Evolutionary conservation across 2,113 vertebrate genomes (phyloP).

Genomic region (Anolis sagrei): DNA sequence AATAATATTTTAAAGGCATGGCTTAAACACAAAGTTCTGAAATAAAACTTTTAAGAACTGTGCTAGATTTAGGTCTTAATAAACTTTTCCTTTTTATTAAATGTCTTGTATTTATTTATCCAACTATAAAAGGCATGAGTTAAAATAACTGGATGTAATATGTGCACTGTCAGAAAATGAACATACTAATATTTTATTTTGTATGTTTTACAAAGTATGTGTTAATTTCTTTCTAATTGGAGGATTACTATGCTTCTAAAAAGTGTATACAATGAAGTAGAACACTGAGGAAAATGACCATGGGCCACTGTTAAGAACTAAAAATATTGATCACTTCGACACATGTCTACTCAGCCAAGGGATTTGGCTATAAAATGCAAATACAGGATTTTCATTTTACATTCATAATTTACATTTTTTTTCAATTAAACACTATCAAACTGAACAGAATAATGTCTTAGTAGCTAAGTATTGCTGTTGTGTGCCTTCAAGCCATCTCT

Average conservation of each 20-base stretch:
- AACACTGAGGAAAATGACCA: not conserved
- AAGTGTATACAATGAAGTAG: not conserved
- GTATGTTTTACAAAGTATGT: not conserved
- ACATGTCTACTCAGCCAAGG: not conserved
- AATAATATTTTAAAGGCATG: conserved; percentile 21
- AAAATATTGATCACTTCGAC: not conserved
- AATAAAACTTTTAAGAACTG: conserved; percentile 18
- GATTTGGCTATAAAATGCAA: not conserved
- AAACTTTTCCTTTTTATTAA: not conserved
- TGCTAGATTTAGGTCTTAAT: conserved; percentile 33
- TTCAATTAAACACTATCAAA: not conserved
- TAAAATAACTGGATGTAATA: not conserved
- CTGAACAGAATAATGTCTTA: too few species aligned
- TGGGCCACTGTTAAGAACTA: not conserved
- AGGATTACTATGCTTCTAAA: not conserved
- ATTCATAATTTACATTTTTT: not conserved
- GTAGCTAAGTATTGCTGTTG: too few species aligned
- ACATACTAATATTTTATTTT: not conserved
- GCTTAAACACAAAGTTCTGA: conserved; percentile 36
- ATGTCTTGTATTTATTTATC: conserved; percentile 19
- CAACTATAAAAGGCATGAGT: not conserved
- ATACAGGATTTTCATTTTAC: not conserved
- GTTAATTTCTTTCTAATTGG: not conserved
- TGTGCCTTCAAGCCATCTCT: too few species aligned
- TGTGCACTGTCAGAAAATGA: not conserved